Evolutionary conservation across 2,113 vertebrate species (phyloP).

Genomic region (Indri indri): DNA sequence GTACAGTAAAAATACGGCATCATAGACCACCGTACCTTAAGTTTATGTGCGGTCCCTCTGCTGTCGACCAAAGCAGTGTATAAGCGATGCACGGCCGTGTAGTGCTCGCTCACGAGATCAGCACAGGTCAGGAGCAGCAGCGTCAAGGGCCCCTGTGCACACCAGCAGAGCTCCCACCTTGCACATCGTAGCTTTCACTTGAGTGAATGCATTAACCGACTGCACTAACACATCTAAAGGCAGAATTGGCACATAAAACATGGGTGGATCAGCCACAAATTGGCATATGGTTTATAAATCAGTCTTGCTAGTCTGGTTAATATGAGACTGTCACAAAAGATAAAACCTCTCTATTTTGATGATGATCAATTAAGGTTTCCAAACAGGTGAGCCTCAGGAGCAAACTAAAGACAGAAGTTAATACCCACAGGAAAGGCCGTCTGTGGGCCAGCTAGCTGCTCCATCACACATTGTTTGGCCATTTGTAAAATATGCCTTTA

Average conservation of each 20-base stretch:
- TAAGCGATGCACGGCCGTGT: neutral
- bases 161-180: neutral
- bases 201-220: neutral
- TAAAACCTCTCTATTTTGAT: neutral
- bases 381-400: neutral
- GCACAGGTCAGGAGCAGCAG: neutral
- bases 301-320: neutral
- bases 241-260: neutral
- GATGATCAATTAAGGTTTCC: neutral
- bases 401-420: neutral
- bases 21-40: neutral
- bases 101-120: neutral
- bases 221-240: neutral
- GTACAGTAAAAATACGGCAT: neutral
- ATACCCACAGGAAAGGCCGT: neutral
- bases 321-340: neutral
- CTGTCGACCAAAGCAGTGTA: neutral
- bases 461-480: neutral
- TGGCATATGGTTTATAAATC: neutral
- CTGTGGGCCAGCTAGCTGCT: too few relatives aligned
- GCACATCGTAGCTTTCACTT: neutral
- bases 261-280: neutral
- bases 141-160: neutral
- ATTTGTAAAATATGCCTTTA: neutral
- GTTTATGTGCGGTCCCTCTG: neutral